Base-by-base conservation (phyloP, 2,797 vertebrate genomes). In the Thripadectes ignobilis region DNA sequence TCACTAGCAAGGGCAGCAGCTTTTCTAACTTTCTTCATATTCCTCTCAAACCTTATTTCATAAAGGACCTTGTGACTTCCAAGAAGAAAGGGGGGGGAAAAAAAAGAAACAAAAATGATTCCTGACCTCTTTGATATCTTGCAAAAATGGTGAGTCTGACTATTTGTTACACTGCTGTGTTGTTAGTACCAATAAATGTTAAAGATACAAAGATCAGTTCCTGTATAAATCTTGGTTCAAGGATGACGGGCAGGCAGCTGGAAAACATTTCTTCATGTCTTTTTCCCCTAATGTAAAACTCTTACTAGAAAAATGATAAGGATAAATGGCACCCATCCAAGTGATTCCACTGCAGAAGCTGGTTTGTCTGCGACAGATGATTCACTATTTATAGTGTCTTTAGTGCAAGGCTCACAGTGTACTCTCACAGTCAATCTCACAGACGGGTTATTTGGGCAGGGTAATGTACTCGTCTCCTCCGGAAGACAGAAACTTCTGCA, bases 381-480 rank as follows among this genome's bases (percentile, higher is more conserved):
- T 95, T 93, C 96, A 93, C 95, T 95, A 86, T 97, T 94, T 95
- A 95, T 94, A 90, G 95, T 82, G 83, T 77, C 92, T 95, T 90
- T 74, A 95, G 93, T 89, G 89, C 92, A 67, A 67, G 88, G 80
- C 80, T 95, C 73, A 41, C 34, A 29, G 77, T 83, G 63, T 54
- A 80, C 84, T 88, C 91, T 94, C 92, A 92, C 88, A 97, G 93
- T 89, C 92, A 92, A 94, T 95, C 82, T 94, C 92, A 58, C 69
- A 93, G 86, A 86, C 38, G 38, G 71, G 85, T 78, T 93, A 89
- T 82, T 95, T 92, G 81, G 93, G 80, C 89, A 95, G 80, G 82
- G 67, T 90, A 95, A 92, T 71, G 80, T 58, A 94, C 89, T 85
- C 68, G 5, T 88, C 63, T 71, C 29, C 85, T 84, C 55, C 5